A percentile compares a stretch with the other conserved stretches of the same genome.
These are phyloP conservation scores for Vanessa cardui DNA, from an alignment of 2,888 invertebrate genomes.

Conservation along the genomic window DNA sequence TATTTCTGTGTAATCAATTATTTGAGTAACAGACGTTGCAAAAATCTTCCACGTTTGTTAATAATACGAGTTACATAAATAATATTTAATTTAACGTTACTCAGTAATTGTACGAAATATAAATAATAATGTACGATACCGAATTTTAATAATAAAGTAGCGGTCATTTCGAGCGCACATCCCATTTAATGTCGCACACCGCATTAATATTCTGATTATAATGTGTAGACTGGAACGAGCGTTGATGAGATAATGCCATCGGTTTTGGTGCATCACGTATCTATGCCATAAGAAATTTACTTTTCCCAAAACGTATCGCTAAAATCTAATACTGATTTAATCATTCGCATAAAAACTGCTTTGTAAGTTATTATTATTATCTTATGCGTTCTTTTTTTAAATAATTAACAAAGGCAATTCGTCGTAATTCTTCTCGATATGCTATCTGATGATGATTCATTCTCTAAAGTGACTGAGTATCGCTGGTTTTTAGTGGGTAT, in stretches of 20 bases:
- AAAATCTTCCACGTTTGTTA: no score
- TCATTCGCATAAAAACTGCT: no score
- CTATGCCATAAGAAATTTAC: slow-evolving; percentile 3
- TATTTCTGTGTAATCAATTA: no score
- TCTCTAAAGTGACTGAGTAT: no score
- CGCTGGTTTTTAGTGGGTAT: no score
- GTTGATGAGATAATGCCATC: slow-evolving; percentile 30
- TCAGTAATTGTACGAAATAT: slow-evolving; percentile 8
- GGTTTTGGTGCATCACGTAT: slow-evolving; percentile 15
- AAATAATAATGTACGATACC: slow-evolving; percentile 28
- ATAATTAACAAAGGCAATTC: no score
- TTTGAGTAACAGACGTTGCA: no score
- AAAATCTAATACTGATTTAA: no score
- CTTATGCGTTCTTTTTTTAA: no score
- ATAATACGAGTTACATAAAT: not conserved
- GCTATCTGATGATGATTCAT: no score
- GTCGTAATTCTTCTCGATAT: no score
- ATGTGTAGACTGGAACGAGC: slow-evolving; percentile 24
- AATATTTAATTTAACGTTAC: slow-evolving; percentile 13
- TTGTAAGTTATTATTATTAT: no score
- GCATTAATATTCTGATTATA: slow-evolving; percentile 39
- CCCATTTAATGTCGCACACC: slow-evolving; percentile 31
- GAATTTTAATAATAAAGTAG: slow-evolving; percentile 34
- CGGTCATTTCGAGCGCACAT: slow-evolving; percentile 26
- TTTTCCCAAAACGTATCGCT: not conserved